Conservation (phyloP, 2,113 vertebrate species). For the Spheniscus mendiculus region DNA sequence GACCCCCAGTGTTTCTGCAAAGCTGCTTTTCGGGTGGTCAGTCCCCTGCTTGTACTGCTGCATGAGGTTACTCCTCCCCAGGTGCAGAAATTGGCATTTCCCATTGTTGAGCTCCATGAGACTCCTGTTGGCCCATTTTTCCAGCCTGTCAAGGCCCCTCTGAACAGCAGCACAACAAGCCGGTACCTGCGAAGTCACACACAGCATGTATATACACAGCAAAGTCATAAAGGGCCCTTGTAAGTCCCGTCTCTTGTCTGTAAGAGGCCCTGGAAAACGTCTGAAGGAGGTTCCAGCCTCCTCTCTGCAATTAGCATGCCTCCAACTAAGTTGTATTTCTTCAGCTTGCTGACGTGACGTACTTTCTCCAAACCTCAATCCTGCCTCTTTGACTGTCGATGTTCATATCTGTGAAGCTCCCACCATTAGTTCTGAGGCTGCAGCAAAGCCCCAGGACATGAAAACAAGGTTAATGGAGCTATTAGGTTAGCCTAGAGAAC, state of each 20-base stretch:
- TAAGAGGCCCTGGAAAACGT: background rate
- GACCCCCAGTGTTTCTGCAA: background rate
- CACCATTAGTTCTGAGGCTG: background rate
- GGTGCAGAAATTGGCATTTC: background rate
- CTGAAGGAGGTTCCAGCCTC: background rate
- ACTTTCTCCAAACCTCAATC: background rate
- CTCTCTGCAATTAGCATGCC: background rate
- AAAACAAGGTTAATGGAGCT: background rate
- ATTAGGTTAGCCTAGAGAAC: background rate
- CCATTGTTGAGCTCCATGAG: background rate
- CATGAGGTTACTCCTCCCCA: background rate
- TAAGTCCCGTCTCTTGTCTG: background rate
- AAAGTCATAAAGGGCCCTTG: background rate
- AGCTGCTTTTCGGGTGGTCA: background rate
- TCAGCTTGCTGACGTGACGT: background rate
- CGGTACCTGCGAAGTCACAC: background rate
- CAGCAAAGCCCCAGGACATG: background rate
- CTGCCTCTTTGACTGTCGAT: background rate
- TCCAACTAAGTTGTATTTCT: background rate
- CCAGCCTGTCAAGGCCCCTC: background rate
- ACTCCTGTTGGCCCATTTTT: no score
- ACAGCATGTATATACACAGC: accelerated
- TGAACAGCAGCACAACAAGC: background rate
- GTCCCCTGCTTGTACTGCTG: background rate
- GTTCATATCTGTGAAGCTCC: accelerated